These are phyloP conservation scores for Eurosta solidaginis DNA, from an alignment of 1,140 invertebrate species.

Conservation along the genomic window DNA sequence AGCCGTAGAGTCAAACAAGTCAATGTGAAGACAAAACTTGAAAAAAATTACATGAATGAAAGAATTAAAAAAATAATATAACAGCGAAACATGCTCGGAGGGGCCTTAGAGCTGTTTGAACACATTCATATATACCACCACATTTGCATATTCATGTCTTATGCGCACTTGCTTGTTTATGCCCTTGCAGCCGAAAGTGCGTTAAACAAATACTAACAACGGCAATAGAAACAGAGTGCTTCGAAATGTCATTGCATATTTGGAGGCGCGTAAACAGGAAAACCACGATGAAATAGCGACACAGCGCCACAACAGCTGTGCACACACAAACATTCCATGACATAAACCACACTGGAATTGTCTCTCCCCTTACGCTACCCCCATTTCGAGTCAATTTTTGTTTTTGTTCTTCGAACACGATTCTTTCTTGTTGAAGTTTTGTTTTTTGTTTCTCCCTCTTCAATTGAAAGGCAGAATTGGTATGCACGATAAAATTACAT, in stretches of 20 bases:
- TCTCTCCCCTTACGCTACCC: not conserved
- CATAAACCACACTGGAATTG: not conserved
- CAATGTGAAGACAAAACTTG: not conserved
- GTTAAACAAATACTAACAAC: not conserved
- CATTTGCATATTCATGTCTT: not conserved
- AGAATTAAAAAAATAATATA: not conserved
- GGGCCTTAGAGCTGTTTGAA: not conserved
- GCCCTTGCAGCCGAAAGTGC: not conserved
- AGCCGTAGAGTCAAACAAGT: not conserved
- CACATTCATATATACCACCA: not conserved
- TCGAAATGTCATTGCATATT: constrained; percentile 6
- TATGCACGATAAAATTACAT: not conserved
- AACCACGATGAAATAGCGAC: not conserved
- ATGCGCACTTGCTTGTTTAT: not conserved
- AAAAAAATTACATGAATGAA: not conserved
- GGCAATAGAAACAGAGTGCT: not conserved
- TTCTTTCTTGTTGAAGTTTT: no score
- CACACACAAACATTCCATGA: not conserved
- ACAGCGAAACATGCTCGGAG: not conserved
- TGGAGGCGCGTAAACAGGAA: not conserved
- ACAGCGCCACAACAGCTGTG: not conserved
- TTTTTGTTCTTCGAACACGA: not conserved
- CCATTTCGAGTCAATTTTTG: not conserved
- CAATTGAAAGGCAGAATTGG: not conserved
- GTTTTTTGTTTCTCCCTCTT: not conserved